Conservation (phyloP, 2,888 invertebrate genomes). For the Oxycera nigricornis region DNA sequence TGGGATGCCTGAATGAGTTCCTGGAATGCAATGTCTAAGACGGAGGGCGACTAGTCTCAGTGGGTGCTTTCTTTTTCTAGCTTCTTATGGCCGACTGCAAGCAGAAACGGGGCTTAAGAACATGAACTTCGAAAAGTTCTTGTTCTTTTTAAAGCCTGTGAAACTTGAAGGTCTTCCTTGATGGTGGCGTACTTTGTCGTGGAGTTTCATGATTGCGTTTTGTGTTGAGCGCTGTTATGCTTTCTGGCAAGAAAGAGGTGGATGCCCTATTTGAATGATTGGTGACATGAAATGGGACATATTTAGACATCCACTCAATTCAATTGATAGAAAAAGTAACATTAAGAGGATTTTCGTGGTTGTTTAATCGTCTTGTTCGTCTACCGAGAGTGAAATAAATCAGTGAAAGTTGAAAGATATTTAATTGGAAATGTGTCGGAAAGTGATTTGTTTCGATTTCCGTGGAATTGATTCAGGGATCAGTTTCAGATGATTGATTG, state of each 20-base stretch:
- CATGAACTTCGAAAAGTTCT: not conserved
- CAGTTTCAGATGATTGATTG: no score
- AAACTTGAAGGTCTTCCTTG: constrained; percentile 35
- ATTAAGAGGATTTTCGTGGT: no score
- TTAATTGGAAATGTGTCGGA: no score
- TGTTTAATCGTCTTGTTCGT: no score
- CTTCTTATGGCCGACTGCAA: constrained; percentile 6
- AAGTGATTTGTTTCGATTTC: no score
- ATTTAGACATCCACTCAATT: constrained; percentile 23
- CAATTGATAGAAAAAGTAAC: no score
- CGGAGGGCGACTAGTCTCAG: constrained; percentile 9
- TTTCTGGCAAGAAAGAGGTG: not conserved
- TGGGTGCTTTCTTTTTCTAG: constrained; percentile 9
- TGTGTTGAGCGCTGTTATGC: not conserved
- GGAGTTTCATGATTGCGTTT: constrained; percentile 22
- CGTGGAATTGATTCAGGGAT: no score
- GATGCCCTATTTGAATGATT: constrained; percentile 25
- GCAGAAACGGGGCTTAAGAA: not conserved
- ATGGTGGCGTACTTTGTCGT: no score
- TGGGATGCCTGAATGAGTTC: constrained; percentile 27
- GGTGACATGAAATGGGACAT: not conserved
- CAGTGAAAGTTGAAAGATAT: no score
- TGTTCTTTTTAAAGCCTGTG: not conserved
- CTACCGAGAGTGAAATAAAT: no score
- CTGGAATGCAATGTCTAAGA: constrained; percentile 12